A percentile compares a stretch with the other conserved stretches of the same genome.
Conservation (phyloP, 2,113 vertebrate species). For the Potamarius usumacintae region DNA sequence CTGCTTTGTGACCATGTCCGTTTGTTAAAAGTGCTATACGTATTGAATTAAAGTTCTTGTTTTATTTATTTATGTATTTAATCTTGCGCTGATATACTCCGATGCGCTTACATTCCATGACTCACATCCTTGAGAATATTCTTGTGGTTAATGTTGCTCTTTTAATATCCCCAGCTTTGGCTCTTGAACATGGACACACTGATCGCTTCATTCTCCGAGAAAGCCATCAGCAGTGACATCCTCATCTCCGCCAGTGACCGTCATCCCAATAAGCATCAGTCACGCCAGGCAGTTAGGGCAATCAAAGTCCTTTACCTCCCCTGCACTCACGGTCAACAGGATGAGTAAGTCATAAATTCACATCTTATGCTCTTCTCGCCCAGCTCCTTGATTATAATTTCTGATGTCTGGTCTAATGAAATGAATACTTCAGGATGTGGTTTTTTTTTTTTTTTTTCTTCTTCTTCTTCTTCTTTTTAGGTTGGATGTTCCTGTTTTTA, state of each 20-base stretch:
- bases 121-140: neutral
- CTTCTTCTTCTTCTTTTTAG: neutral
- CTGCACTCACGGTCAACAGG: constrained; percentile 76
- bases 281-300: constrained; percentile 67
- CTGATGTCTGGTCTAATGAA: constrained; percentile 7
- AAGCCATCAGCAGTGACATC: constrained; percentile 45
- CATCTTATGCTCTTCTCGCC: neutral
- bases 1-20: too few species aligned
- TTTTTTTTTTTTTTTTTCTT: neutral
- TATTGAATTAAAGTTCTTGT: neutral
- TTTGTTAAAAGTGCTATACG: too few species aligned
- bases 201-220: constrained; percentile 75
- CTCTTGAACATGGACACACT: constrained; percentile 91
- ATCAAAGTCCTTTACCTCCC: constrained; percentile 87
- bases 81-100: neutral
- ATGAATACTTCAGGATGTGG: neutral
- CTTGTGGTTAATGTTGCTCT: constrained; percentile 14
- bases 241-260: constrained; percentile 65
- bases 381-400: neutral
- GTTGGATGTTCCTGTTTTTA: neutral
- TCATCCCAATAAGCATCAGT: constrained; percentile 53
- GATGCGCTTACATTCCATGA: neutral
- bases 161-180: constrained; percentile 81
- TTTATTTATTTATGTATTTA: neutral
- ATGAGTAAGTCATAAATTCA: constrained; percentile 79